Evolutionary conservation across 2,888 invertebrate species (phyloP).

Genomic region (Morpho achilles): DNA sequence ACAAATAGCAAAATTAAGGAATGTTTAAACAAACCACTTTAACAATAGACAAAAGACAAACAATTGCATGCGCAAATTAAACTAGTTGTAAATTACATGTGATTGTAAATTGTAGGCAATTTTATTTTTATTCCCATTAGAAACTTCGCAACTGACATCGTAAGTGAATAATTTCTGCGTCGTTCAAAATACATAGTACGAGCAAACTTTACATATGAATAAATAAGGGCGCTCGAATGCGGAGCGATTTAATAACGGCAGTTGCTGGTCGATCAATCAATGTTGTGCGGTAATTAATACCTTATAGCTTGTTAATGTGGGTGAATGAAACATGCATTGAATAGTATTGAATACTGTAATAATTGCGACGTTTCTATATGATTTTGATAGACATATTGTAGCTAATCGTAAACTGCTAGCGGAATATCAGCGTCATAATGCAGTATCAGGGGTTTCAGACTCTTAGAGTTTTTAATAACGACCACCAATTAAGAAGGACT

Average conservation of each 20-base stretch:
- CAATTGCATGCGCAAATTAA: too few species aligned
- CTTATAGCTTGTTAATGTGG: constrained; percentile 14
- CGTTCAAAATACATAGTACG: constrained; percentile 6
- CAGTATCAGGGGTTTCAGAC: too few species aligned
- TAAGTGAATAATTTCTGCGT: constrained; percentile 10
- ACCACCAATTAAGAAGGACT: too few species aligned
- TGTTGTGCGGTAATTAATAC: constrained; percentile 18
- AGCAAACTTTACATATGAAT: constrained; percentile 22
- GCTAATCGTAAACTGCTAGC: too few species aligned
- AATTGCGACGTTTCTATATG: not conserved
- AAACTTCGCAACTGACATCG: constrained; percentile 10
- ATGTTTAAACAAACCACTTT: too few species aligned
- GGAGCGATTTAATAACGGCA: constrained; percentile 5
- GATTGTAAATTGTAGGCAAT: too few species aligned
- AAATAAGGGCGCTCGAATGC: constrained; percentile 16
- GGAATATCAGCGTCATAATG: too few species aligned
- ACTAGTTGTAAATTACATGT: too few species aligned
- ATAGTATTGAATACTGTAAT: not conserved
- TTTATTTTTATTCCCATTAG: not conserved
- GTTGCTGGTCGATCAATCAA: constrained; percentile 12
- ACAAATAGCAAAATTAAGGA: too few species aligned
- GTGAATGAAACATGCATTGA: constrained; percentile 17
- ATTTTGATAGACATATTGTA: too few species aligned
- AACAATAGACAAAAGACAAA: too few species aligned
- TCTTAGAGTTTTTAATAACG: too few species aligned